These are phyloP conservation scores for Phrynosoma blainvillii DNA, from an alignment of 2,113 vertebrate species.

Conservation along the genomic window DNA sequence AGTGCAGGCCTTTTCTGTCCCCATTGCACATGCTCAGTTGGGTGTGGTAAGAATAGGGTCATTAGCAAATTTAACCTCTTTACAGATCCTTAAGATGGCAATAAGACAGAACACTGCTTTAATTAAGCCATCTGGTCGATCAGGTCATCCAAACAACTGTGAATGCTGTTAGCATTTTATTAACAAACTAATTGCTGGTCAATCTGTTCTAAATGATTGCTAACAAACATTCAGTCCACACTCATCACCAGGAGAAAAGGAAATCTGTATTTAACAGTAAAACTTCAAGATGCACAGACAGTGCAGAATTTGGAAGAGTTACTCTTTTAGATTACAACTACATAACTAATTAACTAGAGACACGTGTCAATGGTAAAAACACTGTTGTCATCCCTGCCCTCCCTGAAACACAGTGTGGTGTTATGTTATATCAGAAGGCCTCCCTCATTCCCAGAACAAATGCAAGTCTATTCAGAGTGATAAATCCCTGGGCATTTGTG, in stretches of 20 bases:
- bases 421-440: not conserved
- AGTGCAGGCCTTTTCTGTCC: not conserved
- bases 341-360: not conserved
- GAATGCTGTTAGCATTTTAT: slow-evolving; percentile 13
- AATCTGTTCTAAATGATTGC: not conserved
- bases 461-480: not conserved
- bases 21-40: not conserved
- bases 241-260: not conserved
- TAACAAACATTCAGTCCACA: slow-evolving; percentile 1
- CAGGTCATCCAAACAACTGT: not conserved
- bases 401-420: not conserved
- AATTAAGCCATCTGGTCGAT: slow-evolving; percentile 9
- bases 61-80: not conserved
- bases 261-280: not conserved
- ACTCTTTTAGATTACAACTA: too few species aligned
- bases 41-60: not conserved
- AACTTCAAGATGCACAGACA: not conserved
- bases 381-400: not conserved
- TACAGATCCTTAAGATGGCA: slow-evolving; percentile 18
- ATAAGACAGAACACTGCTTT: slow-evolving; percentile 7
- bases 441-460: not conserved
- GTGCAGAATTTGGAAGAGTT: not conserved
- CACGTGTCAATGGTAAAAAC: not conserved
- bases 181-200: slow-evolving; percentile 36
- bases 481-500: not conserved